Evolutionary conservation across 2,888 invertebrate genomes (phyloP).

Genomic region (Andrena hattorfiana): DNA sequence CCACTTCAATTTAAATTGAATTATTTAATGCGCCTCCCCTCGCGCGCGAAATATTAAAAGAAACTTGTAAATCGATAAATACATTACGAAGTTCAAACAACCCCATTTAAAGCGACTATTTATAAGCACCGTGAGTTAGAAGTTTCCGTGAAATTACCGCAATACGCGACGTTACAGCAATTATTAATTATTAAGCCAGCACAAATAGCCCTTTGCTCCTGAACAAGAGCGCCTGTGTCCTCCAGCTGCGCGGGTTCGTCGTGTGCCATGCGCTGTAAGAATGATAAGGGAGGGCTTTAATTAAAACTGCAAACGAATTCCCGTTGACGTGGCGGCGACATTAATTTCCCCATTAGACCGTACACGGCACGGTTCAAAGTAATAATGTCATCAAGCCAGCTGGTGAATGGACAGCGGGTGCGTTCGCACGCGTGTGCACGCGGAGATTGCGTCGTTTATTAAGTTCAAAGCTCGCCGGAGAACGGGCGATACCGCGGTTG

Average conservation of each 20-base stretch:
- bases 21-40: too few species aligned
- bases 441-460: slow-evolving; percentile 38
- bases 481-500: neutral
- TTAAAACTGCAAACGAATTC: slow-evolving; percentile 33
- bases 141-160: neutral
- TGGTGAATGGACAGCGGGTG: slow-evolving; percentile 25
- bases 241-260: neutral
- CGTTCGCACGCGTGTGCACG: slow-evolving; percentile 21
- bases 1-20: too few species aligned
- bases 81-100: neutral
- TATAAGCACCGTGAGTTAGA: neutral
- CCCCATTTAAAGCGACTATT: neutral
- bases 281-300: slow-evolving; percentile 13
- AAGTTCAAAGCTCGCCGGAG: slow-evolving; percentile 27
- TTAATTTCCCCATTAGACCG: slow-evolving; percentile 33
- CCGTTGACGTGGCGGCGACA: slow-evolving; percentile 18
- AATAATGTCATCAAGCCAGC: slow-evolving; percentile 38
- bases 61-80: neutral
- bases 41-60: neutral
- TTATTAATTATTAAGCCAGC: neutral
- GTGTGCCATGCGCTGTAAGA: neutral
- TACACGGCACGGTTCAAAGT: slow-evolving; percentile 11
- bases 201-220: neutral
- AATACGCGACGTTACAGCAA: neutral
- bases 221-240: neutral